Conservation (phyloP, 2,888 invertebrate species). For the Drepana falcataria region DNA sequence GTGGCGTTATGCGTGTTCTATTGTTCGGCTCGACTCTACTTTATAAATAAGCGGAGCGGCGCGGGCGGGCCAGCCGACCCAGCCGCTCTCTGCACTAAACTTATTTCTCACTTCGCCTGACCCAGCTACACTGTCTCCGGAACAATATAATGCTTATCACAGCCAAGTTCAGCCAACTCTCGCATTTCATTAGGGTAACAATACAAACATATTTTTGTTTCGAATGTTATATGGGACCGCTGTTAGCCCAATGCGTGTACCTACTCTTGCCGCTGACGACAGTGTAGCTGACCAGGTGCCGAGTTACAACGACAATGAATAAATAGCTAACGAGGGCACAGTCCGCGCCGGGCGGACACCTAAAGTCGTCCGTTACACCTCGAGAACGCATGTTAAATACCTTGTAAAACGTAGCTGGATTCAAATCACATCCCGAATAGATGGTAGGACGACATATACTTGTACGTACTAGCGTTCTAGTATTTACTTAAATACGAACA, state of each 20-base stretch:
- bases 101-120: constrained; percentile 54
- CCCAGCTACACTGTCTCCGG: constrained; percentile 40
- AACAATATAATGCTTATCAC: not conserved
- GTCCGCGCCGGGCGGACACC: not conserved
- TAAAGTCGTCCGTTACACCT: not conserved
- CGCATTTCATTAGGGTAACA: too few species aligned
- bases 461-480: not conserved
- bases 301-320: not conserved
- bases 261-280: not conserved
- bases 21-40: constrained; percentile 37
- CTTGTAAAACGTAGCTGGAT: not conserved
- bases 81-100: constrained; percentile 35
- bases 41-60: constrained; percentile 48
- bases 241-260: not conserved
- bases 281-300: not conserved
- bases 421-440: not conserved
- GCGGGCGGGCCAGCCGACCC: constrained; percentile 60
- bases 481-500: not conserved
- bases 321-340: not conserved
- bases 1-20: constrained; percentile 37
- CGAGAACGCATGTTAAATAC: not conserved
- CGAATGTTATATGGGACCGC: too few species aligned
- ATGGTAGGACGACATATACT: not conserved
- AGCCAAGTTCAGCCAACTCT: not conserved
- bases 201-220: too few species aligned